Evolutionary conservation across 1,140 invertebrate species (phyloP), one percentile per base, ranked within the genome.

Genomic region (Cherax destructor): DNA sequence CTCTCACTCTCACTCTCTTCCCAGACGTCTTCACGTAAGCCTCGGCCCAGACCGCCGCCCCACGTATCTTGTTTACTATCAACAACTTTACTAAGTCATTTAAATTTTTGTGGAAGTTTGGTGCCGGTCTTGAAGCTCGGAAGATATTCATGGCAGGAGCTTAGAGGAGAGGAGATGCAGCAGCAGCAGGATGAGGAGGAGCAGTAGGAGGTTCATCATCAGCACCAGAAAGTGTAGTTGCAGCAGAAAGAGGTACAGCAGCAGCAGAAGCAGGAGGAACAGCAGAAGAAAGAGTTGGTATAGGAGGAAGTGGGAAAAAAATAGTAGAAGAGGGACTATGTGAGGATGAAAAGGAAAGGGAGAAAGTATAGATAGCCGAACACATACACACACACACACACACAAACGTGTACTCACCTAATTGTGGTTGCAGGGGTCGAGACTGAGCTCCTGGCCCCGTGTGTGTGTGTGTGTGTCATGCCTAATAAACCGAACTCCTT

Each of bases 41-140:
- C 49, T 49, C 16, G 13, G 0, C 78, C 49, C 56, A 49, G 24
- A 61, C 80, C 50, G 56, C 50, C 80, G 13, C 21, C 24, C 50
- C 4, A 16, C 50, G n/a, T 47, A 30, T 49, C 81, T 83, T 65
- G 81, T 83, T 52, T 83, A 83, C 78, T 74, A 74, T 74, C 69
- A 74, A 74, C 69, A 74, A 74, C 69, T 74, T 74, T 74, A 74
- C 69, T 74, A 74, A 74, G 69, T 74, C 69, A 74, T 74, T 74
- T 74, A 74, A 74, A 74, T 74, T 74, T 74, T 74, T 74, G 69
- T 74, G 69, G 69, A 74, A 74, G 69, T 74, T 74, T 24, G n/a
- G 21, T 30, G 69, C 13, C 69, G 69, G 13, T 24, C 69, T 11
- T 30, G n/a, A 74, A 21, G 13, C 18, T 13, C 5, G 69, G 52